Evolutionary conservation across 2,797 vertebrate genomes (phyloP).

Genomic region (Sus cebifrons): DNA sequence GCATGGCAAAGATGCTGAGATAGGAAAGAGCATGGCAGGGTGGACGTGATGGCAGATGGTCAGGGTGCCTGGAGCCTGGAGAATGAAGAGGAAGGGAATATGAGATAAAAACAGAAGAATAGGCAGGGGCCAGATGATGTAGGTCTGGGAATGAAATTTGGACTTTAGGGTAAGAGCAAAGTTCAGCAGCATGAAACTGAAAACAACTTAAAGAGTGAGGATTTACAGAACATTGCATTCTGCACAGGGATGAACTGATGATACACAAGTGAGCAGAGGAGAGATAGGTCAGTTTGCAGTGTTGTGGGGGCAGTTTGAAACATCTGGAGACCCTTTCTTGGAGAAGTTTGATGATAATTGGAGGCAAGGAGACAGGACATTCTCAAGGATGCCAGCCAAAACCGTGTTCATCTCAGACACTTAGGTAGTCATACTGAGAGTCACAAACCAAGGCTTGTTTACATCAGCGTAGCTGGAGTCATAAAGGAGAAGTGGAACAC

Average conservation of each 20-base stretch:
- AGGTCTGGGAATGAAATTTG: background rate
- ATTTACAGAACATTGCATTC: background rate
- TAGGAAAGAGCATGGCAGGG: background rate
- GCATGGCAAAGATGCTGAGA: background rate
- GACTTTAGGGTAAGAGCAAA: background rate
- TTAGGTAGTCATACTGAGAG: background rate
- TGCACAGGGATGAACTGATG: too few species aligned
- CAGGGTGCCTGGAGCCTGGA: background rate
- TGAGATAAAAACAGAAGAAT: background rate
- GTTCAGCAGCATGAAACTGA: background rate
- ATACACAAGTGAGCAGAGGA: background rate
- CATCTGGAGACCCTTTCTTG: background rate
- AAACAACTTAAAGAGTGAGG: background rate
- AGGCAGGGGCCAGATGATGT: background rate
- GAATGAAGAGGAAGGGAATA: background rate
- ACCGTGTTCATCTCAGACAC: background rate
- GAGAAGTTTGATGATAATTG: background rate
- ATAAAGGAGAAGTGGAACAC: background rate
- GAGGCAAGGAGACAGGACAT: background rate
- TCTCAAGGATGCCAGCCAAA: background rate
- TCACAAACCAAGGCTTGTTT: background rate
- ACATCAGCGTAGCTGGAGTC: background rate
- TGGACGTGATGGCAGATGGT: background rate
- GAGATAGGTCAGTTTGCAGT: background rate
- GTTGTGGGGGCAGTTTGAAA: background rate